A percentile compares a stretch with the other conserved stretches of the same genome.
Conservation (phyloP, 2,797 vertebrate species). For the Echiichthys vipera region DNA sequence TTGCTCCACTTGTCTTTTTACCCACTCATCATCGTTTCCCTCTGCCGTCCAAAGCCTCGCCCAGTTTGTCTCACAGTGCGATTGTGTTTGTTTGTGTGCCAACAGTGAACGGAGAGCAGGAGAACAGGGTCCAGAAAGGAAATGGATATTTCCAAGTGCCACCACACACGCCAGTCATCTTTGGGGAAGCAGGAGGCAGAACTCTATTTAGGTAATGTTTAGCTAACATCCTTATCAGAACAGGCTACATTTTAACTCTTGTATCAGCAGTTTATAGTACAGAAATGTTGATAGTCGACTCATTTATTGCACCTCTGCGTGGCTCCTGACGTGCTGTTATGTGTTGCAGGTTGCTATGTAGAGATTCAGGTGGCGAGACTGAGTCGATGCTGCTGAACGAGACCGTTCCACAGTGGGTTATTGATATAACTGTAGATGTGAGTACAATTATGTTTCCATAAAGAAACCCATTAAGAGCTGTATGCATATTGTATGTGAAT, state of each 20-base stretch:
- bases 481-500: background rate
- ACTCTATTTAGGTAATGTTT: conserved; percentile 93
- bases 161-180: conserved; percentile 98
- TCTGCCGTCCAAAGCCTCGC: background rate
- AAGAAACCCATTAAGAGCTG: background rate
- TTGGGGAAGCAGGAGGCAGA: conserved; percentile 96
- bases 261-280: background rate
- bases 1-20: background rate
- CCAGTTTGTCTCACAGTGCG: conserved; percentile 4
- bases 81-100: conserved; percentile 17
- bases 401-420: conserved; percentile 99
- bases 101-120: conserved; percentile 95
- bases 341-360: conserved; percentile 91
- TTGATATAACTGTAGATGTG: conserved; percentile 99
- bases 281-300: background rate
- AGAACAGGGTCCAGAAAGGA: conserved; percentile 95
- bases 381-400: conserved; percentile 99
- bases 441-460: conserved; percentile 74
- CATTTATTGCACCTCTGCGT: background rate
- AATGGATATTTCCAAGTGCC: conserved; percentile 99
- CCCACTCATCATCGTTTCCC: background rate
- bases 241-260: background rate
- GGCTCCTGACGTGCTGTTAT: background rate
- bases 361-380: conserved; percentile 97
- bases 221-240: background rate